Evolutionary conservation across 2,797 vertebrate species (phyloP), one percentile per base, ranked within the genome.

Genomic region (Botia kubotai): DNA sequence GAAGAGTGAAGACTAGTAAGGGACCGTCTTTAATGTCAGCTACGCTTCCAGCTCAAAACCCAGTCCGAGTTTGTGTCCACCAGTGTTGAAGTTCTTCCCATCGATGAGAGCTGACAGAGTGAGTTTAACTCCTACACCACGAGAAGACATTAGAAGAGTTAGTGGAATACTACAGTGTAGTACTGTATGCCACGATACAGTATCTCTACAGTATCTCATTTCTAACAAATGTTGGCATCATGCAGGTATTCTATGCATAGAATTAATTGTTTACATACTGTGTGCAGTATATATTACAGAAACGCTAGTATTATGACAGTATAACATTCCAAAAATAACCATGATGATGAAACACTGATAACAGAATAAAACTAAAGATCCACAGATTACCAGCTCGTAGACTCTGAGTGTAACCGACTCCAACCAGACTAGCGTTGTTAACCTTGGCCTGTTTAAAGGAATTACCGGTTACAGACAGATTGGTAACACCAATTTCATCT

Each of bases 11-110:
- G 21, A 13, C 14, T 16, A 50, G 12, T 16, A 2, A 50, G 4
- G 2, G 10, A 6, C 6, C 36, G 10, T 60, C 19, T 23, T 2
- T 8, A 23, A 58, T 3, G 10, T 17, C 48, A 17, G 2, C 91
- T 95, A 98, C 67, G 94, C 96, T 92, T 98, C 97, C 79, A 99
- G 91, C 92, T 98, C 97, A 77, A 99, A 98, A 85, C 96, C 96
- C 91, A 99, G 89, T 77, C 97, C 97, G 6, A 97, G 91, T 90
- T 98, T 99, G 92, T 98, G 97, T 84, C 97, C 97, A 12, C 97
- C 97, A 6, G 95, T 92, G 77, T 85, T 97, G 92, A 99, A 96
- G 91, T 97, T 99, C 93, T 98, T 98, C 66, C 95, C 97, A 0
- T 99, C 97, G 13, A 98, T 90, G 90, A 99, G 93, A 75, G 96